Evolutionary conservation across 2,113 vertebrate species (phyloP), one percentile per base, ranked within the genome.

Genomic region (Manacus vitellinus): DNA sequence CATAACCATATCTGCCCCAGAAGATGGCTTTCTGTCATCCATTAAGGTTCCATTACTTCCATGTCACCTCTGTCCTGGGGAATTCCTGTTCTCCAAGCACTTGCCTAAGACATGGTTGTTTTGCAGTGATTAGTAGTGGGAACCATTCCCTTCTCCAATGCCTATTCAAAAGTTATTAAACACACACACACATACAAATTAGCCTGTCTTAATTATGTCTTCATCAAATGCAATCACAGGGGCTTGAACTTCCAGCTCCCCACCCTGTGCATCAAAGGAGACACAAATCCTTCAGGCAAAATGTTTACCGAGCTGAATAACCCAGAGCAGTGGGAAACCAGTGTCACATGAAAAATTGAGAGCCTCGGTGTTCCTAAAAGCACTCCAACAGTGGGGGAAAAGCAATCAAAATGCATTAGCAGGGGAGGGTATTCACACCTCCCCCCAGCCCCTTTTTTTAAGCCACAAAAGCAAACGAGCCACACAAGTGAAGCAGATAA

Each of bases 321-420:
- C 33, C 71, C 85, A 7, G 73, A 96, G 66, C 23, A 0, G 91
- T 79, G 47, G 94, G 87, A 89, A 94, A 83, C 37, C 71, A 47
- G 65, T n/a, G 84, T 70, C 85, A 92, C 80, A 91, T 67, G 86
- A 85, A 94, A 96, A 95, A 94, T 92, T 82, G 89, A 94, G 80
- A 83, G 82, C 43, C 2, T 4, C 52, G 56, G 54, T 51, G 74
- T 73, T 83, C 75, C 63, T 95, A 77, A 96, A 95, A 91, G 80
- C 78, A n/a, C 94, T 90, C 72, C 72, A 56, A 55, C 68, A 78
- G 82, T 68, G 14, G 91, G 70, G 62, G 5, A 8, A 8, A 91
- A 68, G 79, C 72, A 82, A 93, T 78, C 73, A 87, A 78, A 89
- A 81, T 13, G 58, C 93, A 94, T 85, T 91, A 94, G 90, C 61